Conservation (phyloP, 2,888 invertebrate species). For the Melitaea athalia region DNA sequence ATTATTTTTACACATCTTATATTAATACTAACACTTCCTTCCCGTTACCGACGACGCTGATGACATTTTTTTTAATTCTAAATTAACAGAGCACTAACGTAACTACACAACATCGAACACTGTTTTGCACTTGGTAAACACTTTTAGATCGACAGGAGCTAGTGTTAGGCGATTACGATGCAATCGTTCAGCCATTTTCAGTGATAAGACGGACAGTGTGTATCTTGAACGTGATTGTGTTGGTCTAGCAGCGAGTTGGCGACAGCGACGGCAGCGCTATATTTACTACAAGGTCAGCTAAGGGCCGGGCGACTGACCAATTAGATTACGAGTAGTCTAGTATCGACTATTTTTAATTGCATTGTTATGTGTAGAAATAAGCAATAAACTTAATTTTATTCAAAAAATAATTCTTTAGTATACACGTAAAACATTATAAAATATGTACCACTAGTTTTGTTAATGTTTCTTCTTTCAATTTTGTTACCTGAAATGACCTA, state of each 20-base stretch:
- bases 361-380: constrained; percentile 1
- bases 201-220: constrained; percentile 68
- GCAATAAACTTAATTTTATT: background rate
- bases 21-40: constrained; percentile 69
- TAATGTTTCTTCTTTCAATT: no score
- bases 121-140: constrained; percentile 63
- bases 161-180: constrained; percentile 62
- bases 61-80: constrained; percentile 71
- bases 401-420: background rate
- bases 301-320: constrained; percentile 63
- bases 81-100: constrained; percentile 56
- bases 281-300: constrained; percentile 73
- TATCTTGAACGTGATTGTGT: constrained; percentile 51
- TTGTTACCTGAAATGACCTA: no score
- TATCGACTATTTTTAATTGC: constrained; percentile 35
- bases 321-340: constrained; percentile 49
- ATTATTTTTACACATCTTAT: constrained; percentile 5
- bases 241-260: constrained; percentile 59
- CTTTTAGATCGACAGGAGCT: constrained; percentile 59
- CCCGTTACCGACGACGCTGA: constrained; percentile 66
- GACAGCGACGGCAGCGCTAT: constrained; percentile 64
- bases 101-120: constrained; percentile 63
- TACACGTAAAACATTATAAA: no score
- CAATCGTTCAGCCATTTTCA: constrained; percentile 78
- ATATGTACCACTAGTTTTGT: no score